A percentile compares a stretch with the other conserved stretches of the same genome.
Conservation (phyloP, 2,888 invertebrate genomes). For the Beris morrisii region DNA sequence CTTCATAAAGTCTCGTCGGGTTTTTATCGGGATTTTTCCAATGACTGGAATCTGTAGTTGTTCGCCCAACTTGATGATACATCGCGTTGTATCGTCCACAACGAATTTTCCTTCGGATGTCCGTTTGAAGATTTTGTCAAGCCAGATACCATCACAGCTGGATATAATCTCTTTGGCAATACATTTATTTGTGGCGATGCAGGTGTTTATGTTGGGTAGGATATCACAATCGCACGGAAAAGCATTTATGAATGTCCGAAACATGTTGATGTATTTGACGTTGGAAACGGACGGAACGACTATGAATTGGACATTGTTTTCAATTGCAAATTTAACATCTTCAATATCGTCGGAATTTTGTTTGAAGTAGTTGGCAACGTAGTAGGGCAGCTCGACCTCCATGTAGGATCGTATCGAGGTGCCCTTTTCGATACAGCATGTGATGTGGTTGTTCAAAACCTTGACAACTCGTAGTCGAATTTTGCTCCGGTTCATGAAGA, state of each 20-base stretch:
- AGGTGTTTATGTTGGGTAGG: slow-evolving; percentile 3
- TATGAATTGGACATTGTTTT: slow-evolving; percentile 47
- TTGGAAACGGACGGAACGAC: slow-evolving; percentile 43
- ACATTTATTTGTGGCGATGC: slow-evolving; percentile 12
- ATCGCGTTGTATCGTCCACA: slow-evolving; percentile 38
- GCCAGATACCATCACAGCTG: slow-evolving; percentile 49
- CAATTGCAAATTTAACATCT: slow-evolving; percentile 46
- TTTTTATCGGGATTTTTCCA: slow-evolving; percentile 50
- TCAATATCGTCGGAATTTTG: slow-evolving; percentile 42
- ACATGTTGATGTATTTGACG: slow-evolving; percentile 5
- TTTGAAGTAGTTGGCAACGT: slow-evolving; percentile 35
- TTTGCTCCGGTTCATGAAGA: slow-evolving; percentile 36
- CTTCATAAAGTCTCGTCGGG: slow-evolving; percentile 50
- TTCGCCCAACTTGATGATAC: slow-evolving; percentile 46
- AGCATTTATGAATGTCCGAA: not conserved
- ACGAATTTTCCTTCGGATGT: slow-evolving; percentile 39
- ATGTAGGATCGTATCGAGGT: slow-evolving; percentile 50
- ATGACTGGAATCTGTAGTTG: slow-evolving; percentile 49
- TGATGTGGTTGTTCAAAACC: slow-evolving; percentile 42
- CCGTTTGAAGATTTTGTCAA: slow-evolving; percentile 45
- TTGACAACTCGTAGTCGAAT: slow-evolving; percentile 43
- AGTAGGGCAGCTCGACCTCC: slow-evolving; percentile 49
- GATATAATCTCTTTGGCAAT: slow-evolving; percentile 45
- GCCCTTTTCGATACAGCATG: slow-evolving; percentile 45
- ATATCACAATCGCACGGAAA: not conserved